These are phyloP conservation scores for Sphyrna mokarran DNA, from an alignment of 2,113 vertebrate species.

Conservation along the genomic window DNA sequence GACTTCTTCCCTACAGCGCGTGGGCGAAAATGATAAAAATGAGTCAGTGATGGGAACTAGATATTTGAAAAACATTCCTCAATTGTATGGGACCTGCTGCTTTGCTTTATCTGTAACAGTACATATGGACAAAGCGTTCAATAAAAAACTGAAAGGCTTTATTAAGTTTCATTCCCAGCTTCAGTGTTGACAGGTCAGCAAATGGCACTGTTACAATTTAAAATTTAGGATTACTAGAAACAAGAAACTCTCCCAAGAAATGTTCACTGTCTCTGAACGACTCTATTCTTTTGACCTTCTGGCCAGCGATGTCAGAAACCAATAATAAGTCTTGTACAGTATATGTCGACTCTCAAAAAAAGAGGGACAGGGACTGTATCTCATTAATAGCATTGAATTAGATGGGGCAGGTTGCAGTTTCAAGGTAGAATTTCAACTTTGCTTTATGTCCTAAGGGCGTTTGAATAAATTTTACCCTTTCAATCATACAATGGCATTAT, in stretches of 20 bases:
- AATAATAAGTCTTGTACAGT: conserved; percentile 19
- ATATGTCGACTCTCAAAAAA: background rate
- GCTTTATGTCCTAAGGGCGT: background rate
- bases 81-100: background rate
- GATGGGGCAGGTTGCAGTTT: background rate
- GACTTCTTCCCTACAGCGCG: background rate
- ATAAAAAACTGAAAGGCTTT: background rate
- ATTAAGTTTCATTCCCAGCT: conserved; percentile 1
- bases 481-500: conserved; percentile 26
- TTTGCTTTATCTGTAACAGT: background rate
- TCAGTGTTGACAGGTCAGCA: background rate
- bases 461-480: conserved; percentile 30
- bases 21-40: background rate
- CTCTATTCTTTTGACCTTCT: conserved; percentile 17
- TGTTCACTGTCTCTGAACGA: conserved; percentile 20
- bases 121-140: background rate
- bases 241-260: conserved; percentile 3
- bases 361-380: background rate
- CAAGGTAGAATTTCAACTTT: conserved; percentile 35
- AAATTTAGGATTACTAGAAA: background rate
- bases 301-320: background rate
- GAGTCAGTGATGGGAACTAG: background rate
- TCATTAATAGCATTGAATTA: background rate
- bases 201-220: conserved; percentile 23
- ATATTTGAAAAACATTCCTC: background rate